Conservation (phyloP, 2,797 vertebrate species). For the Eulemur coronatus region DNA sequence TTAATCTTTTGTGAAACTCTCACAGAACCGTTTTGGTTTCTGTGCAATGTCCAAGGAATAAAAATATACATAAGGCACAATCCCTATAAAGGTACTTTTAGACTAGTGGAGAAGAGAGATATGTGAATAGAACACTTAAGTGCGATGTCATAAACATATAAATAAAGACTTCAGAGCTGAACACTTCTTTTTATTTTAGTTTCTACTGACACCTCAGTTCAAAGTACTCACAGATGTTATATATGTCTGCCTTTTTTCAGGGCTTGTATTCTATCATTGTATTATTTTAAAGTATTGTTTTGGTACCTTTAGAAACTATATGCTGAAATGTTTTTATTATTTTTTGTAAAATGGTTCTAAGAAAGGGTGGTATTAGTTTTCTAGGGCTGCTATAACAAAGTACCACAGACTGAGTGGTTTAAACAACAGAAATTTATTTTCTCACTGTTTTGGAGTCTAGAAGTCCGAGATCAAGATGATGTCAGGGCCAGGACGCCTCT, state of each 20-base stretch:
- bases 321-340: background rate
- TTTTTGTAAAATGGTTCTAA: background rate
- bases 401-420: background rate
- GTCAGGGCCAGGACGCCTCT: rapidly evolving
- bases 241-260: background rate
- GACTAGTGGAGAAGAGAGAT: background rate
- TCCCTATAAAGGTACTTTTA: background rate
- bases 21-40: background rate
- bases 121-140: background rate
- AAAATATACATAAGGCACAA: background rate
- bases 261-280: background rate
- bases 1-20: background rate
- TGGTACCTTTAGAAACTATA: background rate
- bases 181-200: background rate
- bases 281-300: background rate
- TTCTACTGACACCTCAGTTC: background rate
- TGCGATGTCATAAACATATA: too few species aligned
- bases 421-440: background rate
- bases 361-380: background rate
- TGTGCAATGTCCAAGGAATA: background rate
- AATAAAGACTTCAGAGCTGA: background rate
- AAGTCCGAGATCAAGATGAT: background rate
- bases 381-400: background rate
- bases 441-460: too few species aligned
- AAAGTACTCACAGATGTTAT: background rate